These are phyloP conservation scores for Machaerirhynchus nigripectus DNA, from an alignment of 2,113 vertebrate genomes.

Conservation along the genomic window DNA sequence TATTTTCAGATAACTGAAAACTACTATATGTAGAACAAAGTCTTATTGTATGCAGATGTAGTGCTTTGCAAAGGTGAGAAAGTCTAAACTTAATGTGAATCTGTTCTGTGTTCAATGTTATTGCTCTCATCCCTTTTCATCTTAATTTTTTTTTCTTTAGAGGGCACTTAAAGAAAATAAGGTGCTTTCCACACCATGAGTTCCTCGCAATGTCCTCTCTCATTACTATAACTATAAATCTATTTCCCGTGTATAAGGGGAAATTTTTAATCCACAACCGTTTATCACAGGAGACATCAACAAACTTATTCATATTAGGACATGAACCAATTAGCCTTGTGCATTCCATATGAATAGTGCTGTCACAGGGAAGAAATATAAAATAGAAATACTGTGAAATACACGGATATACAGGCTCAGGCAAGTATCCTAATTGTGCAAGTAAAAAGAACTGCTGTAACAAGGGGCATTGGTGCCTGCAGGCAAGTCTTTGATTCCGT, in stretches of 20 bases:
- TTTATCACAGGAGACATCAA: slow-evolving; percentile 38
- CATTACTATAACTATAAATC: background rate
- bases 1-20: background rate
- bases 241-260: background rate
- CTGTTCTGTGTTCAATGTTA: background rate
- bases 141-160: background rate
- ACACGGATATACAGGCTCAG: slow-evolving; percentile 32
- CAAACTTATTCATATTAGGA: slow-evolving; percentile 10
- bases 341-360: slow-evolving; percentile 11
- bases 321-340: slow-evolving; percentile 34
- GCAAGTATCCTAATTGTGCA: slow-evolving; percentile 55
- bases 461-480: slow-evolving; percentile 52
- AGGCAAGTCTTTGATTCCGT: slow-evolving; percentile 68
- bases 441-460: slow-evolving; percentile 36
- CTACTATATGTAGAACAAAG: background rate
- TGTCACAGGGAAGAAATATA: slow-evolving; percentile 55
- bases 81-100: slow-evolving; percentile 1
- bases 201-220: background rate
- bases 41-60: background rate
- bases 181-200: background rate
- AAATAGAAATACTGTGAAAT: slow-evolving; percentile 46
- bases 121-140: background rate
- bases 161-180: background rate
- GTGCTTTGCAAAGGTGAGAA: background rate
- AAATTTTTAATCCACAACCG: slow-evolving; percentile 17